Base-by-base conservation (phyloP, 2,113 vertebrate species). In the Tychaedon coryphoeus region DNA sequence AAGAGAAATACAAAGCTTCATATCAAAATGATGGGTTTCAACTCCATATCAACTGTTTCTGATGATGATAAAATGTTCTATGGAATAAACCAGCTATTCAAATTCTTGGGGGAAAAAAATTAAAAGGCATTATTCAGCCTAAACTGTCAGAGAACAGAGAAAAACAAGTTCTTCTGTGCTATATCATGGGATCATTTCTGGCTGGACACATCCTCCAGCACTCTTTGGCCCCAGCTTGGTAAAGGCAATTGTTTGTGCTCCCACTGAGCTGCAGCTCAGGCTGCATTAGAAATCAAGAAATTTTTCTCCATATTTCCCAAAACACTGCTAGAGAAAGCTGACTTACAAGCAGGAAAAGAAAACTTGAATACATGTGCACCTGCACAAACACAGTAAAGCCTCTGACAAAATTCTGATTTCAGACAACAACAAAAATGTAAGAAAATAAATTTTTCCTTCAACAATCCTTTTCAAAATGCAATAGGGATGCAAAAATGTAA, bases 291-390 rank as follows among this genome's bases (percentile, higher is more conserved):
- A 70, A 84, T 33, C 12, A 54, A 45, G 26, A 50, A 24, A 57
- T 9, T 50, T 50, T 50, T 25, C 7, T 58, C 19, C 33, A 25
- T 7, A 4, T 25, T 58, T 12, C 36, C 69, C 25, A 36, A 56
- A 51, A 71, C 12, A 13, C 2, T 71, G 33, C 20, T 42, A 3
- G 4, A 78, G 28, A 67, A 77, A 56, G 7, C 5, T 42, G 18
- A 10, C 12, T 62, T 77, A 45, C 6, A 57, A 66, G 28, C 16
- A 81, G 31, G 24, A 61, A 33, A 61, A 53, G 4, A n/a, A 36
- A 40, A 72, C 0, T 1, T 4, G 0, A 5, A 8, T 1, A 1
- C 6, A 5, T 1, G 14, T 10, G 29, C 29, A 53, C 11, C 15
- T 5, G 4, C 14, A 34, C 10, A 58, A 25, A 45, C 5, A 34